Percentiles rank a stretch among this genome's conserved stretches.
These are phyloP conservation scores for Aegithalos caudatus DNA, from an alignment of 2,113 vertebrate species.

Conservation along the genomic window DNA sequence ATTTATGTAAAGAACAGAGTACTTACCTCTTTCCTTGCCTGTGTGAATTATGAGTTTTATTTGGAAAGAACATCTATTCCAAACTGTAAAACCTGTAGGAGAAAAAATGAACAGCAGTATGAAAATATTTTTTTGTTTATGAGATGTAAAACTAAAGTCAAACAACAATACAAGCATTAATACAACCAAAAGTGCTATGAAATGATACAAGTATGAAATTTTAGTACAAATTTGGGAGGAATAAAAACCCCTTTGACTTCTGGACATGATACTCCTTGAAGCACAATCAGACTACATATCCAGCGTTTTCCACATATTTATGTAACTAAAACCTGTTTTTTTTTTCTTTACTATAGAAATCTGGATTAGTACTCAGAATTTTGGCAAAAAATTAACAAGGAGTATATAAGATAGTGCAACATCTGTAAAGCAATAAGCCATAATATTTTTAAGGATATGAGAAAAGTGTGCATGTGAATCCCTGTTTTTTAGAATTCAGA, in stretches of 20 bases:
- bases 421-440: background rate
- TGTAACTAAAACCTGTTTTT: background rate
- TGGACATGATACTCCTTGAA: background rate
- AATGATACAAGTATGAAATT: background rate
- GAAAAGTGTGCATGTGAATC: background rate
- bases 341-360: background rate
- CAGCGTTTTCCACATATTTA: background rate
- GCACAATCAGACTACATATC: background rate
- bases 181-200: background rate
- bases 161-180: background rate
- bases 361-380: background rate
- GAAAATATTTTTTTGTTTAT: background rate
- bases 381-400: background rate
- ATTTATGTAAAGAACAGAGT: background rate
- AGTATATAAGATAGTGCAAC: background rate
- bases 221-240: background rate
- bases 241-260: background rate
- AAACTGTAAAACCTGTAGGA: background rate
- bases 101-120: background rate
- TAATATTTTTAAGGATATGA: background rate
- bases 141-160: background rate
- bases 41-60: background rate
- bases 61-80: background rate
- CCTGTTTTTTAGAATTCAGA: background rate
- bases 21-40: accelerated